phyloP scores from a whole-genome alignment of 2,888 invertebrate species.

The Hetaerina titia region DNA sequence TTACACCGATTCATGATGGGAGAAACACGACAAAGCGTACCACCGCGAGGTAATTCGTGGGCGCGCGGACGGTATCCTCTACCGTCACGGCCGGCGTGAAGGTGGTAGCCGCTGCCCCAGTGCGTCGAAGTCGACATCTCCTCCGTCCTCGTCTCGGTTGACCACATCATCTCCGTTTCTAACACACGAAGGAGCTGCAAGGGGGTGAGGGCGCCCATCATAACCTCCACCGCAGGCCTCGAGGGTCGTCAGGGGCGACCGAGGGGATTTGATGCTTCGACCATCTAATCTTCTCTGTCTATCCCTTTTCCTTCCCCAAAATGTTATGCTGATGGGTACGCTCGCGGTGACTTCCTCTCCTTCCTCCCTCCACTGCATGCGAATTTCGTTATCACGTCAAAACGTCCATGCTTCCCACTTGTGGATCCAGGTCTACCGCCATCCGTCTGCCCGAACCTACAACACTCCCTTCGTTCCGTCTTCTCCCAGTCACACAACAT shows the following conservation, averaged over 20 bases:
- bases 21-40: background rate
- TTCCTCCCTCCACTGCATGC: background rate
- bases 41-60: background rate
- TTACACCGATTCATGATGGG: background rate
- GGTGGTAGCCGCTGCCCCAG: background rate
- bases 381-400: constrained; percentile 14
- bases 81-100: background rate
- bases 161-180: background rate
- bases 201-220: background rate
- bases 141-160: background rate
- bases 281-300: background rate
- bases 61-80: background rate
- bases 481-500: background rate
- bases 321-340: background rate
- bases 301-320: background rate
- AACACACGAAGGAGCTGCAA: background rate
- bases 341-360: background rate
- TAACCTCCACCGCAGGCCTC: background rate
- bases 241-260: background rate
- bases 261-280: no score
- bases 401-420: background rate
- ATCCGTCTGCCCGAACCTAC: background rate
- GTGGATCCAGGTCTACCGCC: background rate
- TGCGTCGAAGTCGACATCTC: background rate
- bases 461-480: background rate